phyloP scores from a whole-genome alignment of 2,113 vertebrate genomes.

The Callaeas wilsoni region DNA sequence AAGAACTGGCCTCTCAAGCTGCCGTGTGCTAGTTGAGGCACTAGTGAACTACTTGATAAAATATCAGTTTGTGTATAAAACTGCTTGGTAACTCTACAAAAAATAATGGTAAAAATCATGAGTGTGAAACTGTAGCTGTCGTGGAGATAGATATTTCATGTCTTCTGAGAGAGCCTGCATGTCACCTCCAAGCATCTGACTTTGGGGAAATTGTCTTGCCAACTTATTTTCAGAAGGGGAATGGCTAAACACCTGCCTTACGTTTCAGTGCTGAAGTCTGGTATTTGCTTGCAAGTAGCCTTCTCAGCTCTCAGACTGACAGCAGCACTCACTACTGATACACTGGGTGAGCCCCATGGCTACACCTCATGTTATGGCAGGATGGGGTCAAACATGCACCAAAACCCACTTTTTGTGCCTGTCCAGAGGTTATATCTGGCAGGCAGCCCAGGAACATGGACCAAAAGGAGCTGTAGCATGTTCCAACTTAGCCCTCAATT shows the following conservation, averaged over 20 bases:
- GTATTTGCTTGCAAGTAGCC: neutral
- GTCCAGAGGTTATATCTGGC: neutral
- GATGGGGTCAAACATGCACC: rapidly evolving
- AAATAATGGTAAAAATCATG: neutral
- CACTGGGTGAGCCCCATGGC: neutral
- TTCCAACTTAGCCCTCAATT: neutral
- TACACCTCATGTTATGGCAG: neutral
- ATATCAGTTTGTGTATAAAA: neutral
- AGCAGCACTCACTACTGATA: neutral
- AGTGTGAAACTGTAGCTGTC: neutral
- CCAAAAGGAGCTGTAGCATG: neutral
- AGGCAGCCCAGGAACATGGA: neutral
- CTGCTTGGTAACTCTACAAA: neutral
- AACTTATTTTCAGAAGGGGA: neutral
- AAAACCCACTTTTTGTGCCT: neutral
- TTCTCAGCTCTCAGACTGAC: neutral
- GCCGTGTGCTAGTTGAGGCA: neutral
- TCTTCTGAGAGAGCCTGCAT: neutral
- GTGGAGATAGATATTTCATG: neutral
- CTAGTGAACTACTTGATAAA: neutral
- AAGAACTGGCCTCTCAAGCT: neutral
- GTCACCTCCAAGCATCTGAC: neutral
- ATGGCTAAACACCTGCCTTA: neutral
- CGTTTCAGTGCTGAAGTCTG: neutral
- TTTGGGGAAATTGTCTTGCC: neutral